A percentile compares a stretch with the other conserved stretches of the same genome.
These are phyloP conservation scores for Sturnus vulgaris DNA, from an alignment of 2,113 vertebrate species.

Conservation along the genomic window DNA sequence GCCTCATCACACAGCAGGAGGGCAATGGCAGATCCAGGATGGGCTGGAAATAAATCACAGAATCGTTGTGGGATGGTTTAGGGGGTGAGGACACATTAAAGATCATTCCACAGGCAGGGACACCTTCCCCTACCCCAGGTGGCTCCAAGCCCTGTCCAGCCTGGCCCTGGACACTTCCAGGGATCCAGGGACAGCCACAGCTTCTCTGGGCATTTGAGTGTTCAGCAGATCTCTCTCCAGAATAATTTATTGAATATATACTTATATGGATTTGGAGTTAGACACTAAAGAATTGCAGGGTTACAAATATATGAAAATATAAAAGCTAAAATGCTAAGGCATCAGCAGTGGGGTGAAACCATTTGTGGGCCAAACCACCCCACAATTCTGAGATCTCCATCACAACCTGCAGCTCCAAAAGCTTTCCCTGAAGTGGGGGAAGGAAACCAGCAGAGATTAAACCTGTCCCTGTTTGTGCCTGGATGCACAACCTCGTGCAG, in stretches of 20 bases:
- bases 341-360: too few species aligned
- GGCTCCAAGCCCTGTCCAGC: fast-evolving
- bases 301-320: too few species aligned
- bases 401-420: too few species aligned
- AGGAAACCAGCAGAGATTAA: background rate
- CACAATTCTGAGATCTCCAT: too few species aligned
- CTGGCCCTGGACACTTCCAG: background rate
- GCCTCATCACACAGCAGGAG: background rate
- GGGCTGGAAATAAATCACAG: background rate
- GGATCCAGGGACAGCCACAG: background rate
- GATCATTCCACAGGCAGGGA: background rate
- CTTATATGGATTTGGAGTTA: too few species aligned
- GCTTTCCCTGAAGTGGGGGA: too few species aligned
- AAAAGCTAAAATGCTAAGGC: too few species aligned
- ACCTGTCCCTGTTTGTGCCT: fast-evolving
- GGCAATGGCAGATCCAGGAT: background rate
- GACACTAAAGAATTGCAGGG: too few species aligned
- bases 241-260: fast-evolving
- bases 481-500: fast-evolving
- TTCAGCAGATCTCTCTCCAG: background rate
- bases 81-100: background rate
- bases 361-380: too few species aligned
- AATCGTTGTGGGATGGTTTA: background rate
- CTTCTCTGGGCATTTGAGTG: background rate
- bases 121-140: fast-evolving